Conservation (phyloP, 2,888 invertebrate species). For the Electrophaes corylata region DNA sequence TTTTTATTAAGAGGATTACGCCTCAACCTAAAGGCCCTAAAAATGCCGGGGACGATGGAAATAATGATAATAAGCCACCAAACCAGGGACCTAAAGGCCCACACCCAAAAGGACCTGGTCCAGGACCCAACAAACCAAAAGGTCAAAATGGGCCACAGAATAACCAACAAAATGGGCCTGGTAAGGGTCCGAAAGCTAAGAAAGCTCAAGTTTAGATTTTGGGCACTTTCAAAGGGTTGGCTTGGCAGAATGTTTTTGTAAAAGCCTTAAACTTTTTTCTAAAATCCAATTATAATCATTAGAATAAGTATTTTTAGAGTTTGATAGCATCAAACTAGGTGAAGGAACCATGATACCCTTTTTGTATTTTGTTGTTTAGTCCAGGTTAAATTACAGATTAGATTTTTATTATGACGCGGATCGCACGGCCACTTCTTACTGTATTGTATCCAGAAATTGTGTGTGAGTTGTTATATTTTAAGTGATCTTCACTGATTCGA, state of each 20-base stretch:
- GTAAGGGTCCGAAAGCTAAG: constrained; percentile 28
- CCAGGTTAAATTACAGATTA: constrained; percentile 29
- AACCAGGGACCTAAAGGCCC: constrained; percentile 37
- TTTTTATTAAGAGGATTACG: constrained; percentile 55
- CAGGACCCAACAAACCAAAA: constrained; percentile 26
- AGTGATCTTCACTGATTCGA: not conserved
- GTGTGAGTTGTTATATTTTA: constrained; percentile 3
- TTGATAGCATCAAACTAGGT: not conserved
- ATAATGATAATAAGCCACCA: constrained; percentile 31
- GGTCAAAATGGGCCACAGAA: constrained; percentile 18
- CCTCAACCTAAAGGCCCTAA: constrained; percentile 25
- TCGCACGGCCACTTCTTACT: constrained; percentile 25
- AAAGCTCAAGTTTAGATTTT: constrained; percentile 19
- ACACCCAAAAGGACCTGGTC: constrained; percentile 36
- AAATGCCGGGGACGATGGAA: constrained; percentile 29
- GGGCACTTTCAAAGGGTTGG: not conserved
- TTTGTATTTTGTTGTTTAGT: constrained; percentile 18
- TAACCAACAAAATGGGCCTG: constrained; percentile 1
- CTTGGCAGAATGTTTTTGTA: not conserved
- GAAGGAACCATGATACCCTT: not conserved
- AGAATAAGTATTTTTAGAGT: not conserved
- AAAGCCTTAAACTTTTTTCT: not conserved
- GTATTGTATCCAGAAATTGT: constrained; percentile 12
- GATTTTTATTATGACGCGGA: constrained; percentile 35
- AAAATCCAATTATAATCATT: not conserved